Evolutionary conservation across 2,888 invertebrate species (phyloP), one percentile per base, ranked within the genome.

Genomic region (Orthosia cruda): DNA sequence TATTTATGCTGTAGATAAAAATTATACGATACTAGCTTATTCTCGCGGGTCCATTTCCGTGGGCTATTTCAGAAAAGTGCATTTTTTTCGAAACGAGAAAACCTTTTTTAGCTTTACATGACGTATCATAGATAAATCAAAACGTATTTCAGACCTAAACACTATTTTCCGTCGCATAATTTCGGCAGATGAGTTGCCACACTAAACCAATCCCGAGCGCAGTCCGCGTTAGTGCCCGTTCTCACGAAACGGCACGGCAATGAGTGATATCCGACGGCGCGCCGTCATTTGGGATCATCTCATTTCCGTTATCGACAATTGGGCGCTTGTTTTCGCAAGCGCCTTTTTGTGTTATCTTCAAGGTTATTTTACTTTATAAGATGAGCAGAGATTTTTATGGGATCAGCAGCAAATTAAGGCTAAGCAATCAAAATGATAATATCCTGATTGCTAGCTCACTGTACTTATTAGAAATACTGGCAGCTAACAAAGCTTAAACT

Each of bases 251-350:
- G 72, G 57, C 66, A 26, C 74, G 71, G 80, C 80, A 85, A 89
- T 89, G 88, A 88, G 71, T 76, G 81, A 84, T 57, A 84, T 89
- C 88, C 89, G 88, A 77, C 81, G 72, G 74, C 65, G 64, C 73
- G 77, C 77, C 77, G 83, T 87, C 86, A 84, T 83, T 87, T 69
- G 67, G 74, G 72, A 80, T 88, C 80, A 85, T 83, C 78, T 86
- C 86, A 87, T 88, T 89, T 87, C 87, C 88, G 75, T 65, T 71
- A 87, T 81, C 68, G 77, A 74, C 81, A 66, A 74, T 80, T 78
- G 85, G 70, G 40, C 32, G 73, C 72, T 69, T 68, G 74, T 80
- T 85, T 71, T 74, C 57, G 50, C 65, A 16, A 26, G 54, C 59
- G 32, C 52, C 20, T 66, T 81, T n/a, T 79, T 63, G n/a, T 59